phyloP scores from a whole-genome alignment of 2,888 invertebrate species.

The Ommatoiulus sabulosus region DNA sequence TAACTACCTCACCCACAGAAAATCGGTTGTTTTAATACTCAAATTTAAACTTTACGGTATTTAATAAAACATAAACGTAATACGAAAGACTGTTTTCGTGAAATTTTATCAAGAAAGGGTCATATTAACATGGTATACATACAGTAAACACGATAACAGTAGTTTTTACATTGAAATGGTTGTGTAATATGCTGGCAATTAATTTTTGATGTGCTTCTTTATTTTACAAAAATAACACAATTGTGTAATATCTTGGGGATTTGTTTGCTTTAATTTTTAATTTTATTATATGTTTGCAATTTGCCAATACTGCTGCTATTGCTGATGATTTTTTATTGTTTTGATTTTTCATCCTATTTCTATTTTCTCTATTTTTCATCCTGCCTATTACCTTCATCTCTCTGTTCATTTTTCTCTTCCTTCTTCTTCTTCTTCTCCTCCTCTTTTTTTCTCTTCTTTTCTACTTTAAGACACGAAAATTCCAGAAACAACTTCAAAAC shows the following conservation, averaged over 20 bases:
- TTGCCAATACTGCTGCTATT: background rate
- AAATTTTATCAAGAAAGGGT: background rate
- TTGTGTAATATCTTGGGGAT: background rate
- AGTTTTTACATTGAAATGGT: background rate
- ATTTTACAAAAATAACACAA: background rate
- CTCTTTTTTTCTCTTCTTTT: constrained; percentile 52
- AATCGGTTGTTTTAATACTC: background rate
- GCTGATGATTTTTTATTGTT: background rate
- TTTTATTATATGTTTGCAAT: background rate
- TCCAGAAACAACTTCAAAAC: constrained; percentile 51
- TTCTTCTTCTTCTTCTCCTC: constrained; percentile 66
- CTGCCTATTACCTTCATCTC: constrained; percentile 61
- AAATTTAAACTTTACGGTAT: background rate
- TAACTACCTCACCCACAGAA: background rate
- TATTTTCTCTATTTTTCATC: constrained; percentile 55
- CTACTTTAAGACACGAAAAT: constrained; percentile 56
- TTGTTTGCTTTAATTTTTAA: background rate
- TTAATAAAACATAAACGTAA: background rate
- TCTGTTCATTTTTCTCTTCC: constrained; percentile 52
- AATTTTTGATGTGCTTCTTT: background rate
- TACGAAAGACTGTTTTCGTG: background rate
- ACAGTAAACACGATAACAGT: background rate
- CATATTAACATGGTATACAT: background rate
- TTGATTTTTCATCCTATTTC: background rate
- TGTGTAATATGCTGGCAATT: too few relatives aligned